These are phyloP conservation scores for Nothoprocta pentlandii DNA, from an alignment of 2,113 vertebrate genomes.

Conservation along the genomic window DNA sequence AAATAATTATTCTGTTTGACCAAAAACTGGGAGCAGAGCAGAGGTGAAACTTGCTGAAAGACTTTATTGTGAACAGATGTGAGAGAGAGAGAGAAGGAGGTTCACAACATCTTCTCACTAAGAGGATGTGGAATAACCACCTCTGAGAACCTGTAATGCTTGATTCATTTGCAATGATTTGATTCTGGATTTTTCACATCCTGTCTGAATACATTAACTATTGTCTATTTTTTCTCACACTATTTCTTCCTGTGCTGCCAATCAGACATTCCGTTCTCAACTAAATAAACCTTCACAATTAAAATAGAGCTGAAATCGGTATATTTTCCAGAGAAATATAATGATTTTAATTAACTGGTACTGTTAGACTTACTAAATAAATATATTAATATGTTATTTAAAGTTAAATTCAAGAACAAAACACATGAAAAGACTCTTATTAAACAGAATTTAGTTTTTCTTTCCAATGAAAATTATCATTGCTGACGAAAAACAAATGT, in stretches of 20 bases:
- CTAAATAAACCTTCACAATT: background rate
- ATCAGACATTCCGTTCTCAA: background rate
- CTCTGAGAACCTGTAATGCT: background rate
- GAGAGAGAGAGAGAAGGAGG: background rate
- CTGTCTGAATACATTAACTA: background rate
- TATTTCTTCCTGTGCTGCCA: slow-evolving; percentile 8
- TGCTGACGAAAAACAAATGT: background rate
- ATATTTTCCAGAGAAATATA: background rate
- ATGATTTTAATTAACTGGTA: background rate
- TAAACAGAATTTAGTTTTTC: background rate
- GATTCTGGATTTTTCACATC: background rate
- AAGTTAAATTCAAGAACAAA: background rate
- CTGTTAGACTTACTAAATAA: background rate
- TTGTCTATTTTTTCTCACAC: slow-evolving; percentile 20
- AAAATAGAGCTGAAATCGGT: background rate
- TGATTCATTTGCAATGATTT: background rate
- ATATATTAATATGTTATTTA: background rate
- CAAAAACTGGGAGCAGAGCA: background rate
- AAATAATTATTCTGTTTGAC: background rate
- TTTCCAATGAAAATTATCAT: background rate
- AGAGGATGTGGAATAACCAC: background rate
- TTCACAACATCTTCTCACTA: background rate
- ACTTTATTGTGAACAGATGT: background rate
- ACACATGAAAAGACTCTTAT: background rate
- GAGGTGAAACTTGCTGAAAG: background rate